Percentiles rank a stretch among this genome's conserved stretches.
These are phyloP conservation scores for Apotomis turbidana DNA, from an alignment of 2,888 invertebrate genomes.

Conservation along the genomic window DNA sequence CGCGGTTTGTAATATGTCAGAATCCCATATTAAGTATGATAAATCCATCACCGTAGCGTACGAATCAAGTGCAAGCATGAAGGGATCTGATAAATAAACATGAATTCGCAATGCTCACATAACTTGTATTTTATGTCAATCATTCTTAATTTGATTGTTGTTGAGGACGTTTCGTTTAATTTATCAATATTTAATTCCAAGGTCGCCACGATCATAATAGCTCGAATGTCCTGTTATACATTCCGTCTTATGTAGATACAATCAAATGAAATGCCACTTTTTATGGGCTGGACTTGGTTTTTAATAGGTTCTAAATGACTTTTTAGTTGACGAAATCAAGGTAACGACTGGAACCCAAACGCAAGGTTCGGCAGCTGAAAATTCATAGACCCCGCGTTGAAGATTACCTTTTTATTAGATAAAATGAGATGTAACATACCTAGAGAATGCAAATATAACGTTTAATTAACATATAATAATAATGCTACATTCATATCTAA, in stretches of 20 bases:
- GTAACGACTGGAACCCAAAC: too few species aligned
- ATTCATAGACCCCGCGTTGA: too few species aligned
- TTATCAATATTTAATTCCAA: constrained; percentile 44
- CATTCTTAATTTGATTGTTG: constrained; percentile 48
- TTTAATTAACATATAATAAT: too few species aligned
- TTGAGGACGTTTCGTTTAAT: constrained; percentile 30
- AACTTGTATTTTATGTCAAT: constrained; percentile 65
- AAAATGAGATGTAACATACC: too few species aligned
- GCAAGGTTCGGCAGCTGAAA: too few species aligned
- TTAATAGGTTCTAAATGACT: too few species aligned
- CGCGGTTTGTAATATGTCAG: too few species aligned
- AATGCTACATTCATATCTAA: too few species aligned
- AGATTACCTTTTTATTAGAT: too few species aligned
- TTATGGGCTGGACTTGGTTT: neutral
- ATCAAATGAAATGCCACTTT: neutral
- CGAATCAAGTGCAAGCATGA: neutral
- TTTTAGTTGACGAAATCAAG: too few species aligned
- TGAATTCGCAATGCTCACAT: constrained; percentile 51
- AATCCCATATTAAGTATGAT: neutral
- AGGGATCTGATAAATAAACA: constrained; percentile 61
- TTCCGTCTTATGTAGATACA: neutral
- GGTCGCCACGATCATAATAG: constrained; percentile 37
- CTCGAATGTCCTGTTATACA: constrained; percentile 15
- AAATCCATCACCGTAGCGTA: neutral
- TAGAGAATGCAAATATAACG: too few species aligned